Conservation (phyloP, 1,140 invertebrate genomes). For the Aradophagus sp. region DNA sequence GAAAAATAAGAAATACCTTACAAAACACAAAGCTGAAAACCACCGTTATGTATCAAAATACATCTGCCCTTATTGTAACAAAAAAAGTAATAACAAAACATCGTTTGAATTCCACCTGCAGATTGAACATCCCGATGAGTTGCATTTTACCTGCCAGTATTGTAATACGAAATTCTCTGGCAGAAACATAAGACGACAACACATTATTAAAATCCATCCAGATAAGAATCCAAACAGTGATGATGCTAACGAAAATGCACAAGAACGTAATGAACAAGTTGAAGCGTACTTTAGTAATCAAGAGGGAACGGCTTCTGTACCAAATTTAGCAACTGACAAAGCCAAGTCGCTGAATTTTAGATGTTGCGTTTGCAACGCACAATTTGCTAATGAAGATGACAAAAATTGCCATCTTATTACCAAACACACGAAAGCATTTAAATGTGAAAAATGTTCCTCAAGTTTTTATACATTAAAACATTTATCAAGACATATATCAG, state of each 20-base stretch:
- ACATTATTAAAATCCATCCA: not conserved
- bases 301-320: no score
- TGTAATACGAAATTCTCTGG: not conserved
- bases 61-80: constrained; percentile 1
- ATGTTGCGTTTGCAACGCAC: no score
- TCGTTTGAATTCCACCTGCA: not conserved
- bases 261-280: no score
- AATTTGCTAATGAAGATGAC: no score
- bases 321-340: no score
- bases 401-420: no score
- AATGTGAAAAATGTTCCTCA: no score
- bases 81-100: not conserved
- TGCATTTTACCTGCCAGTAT: not conserved
- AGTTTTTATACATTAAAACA: no score
- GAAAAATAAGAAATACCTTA: not conserved
- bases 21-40: not conserved
- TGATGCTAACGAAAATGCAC: not conserved
- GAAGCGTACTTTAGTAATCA: no score
- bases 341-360: no score
- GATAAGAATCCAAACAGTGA: not conserved
- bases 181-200: not conserved
- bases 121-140: not conserved
- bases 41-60: not conserved
- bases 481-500: no score
- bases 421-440: no score